Evolutionary conservation across 1,140 invertebrate species (phyloP), one percentile per base, ranked within the genome.

Genomic region (Ylistrum balloti): DNA sequence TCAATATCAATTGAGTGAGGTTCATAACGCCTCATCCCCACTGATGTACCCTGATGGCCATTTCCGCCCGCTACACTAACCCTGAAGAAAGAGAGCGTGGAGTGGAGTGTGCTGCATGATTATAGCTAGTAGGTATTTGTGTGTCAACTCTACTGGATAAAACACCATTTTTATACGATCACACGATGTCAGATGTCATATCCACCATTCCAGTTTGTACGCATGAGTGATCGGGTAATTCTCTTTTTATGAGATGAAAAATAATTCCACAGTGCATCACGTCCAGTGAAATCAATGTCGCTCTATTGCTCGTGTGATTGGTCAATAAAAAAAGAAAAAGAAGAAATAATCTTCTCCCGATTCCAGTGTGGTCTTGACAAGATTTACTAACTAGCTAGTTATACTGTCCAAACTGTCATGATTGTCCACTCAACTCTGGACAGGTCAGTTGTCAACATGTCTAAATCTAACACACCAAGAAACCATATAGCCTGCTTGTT

Each of bases 221-320:
- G 56, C 20, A 74, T 74, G 22, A 74, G 56, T 28, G n/a, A 74
- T 28, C 22, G 28, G 22, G 5, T 74, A 74, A 74, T 74, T 74
- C 56, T 74, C 56, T 74, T 74, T 74, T 74, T 74, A 74, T 74
- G 56, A 74, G 56, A 74, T 74, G 56, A 74, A 74, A 74, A 74
- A 74, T 74, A 74, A 74, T 74, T 74, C 56, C 13, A 28, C 28
- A 74, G 56, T 74, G 22, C 56, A 74, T 74, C 56, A n/a, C 56
- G 56, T 74, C 56, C 56, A 74, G 22, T 74, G 56, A 74, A 74
- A 74, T 74, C 56, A 74, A 74, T 28, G 56, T 74, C n/a, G 56
- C 56, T 74, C 56, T n/a, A 28, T 7, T 74, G 56, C 56, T 28
- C 22, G 56, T 74, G 56, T 74, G 56, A 74, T 74, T 74, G 56